These are phyloP conservation scores for Ochotona princeps DNA, from an alignment of 2,113 vertebrate species.

Conservation along the genomic window DNA sequence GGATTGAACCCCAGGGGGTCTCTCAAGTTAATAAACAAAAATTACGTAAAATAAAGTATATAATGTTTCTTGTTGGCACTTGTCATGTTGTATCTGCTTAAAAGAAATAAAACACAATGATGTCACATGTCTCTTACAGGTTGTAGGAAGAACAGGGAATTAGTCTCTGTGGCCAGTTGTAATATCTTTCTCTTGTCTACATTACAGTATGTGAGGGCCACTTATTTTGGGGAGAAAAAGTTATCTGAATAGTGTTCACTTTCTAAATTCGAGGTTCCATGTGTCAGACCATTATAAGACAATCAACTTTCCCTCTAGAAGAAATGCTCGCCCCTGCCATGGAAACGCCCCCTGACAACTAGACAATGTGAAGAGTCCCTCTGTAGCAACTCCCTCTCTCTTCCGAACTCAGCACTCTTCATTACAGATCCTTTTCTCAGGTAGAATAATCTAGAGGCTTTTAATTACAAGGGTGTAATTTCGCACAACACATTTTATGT, in stretches of 20 bases:
- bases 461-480: constrained; percentile 39
- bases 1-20: no score
- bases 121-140: not conserved
- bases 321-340: not conserved
- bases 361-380: not conserved
- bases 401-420: not conserved
- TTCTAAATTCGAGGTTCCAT: not conserved
- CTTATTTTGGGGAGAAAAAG: not conserved
- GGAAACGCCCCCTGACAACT: constrained; percentile 15
- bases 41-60: not conserved
- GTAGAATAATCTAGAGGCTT: not conserved
- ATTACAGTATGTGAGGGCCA: not conserved
- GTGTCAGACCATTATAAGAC: not conserved
- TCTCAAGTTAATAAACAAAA: no score
- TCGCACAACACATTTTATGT: constrained; percentile 30
- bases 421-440: not conserved
- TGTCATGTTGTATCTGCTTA: not conserved
- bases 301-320: constrained; percentile 20
- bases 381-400: not conserved
- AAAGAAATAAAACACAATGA: not conserved
- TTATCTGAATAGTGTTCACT: not conserved
- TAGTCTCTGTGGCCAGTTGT: not conserved
- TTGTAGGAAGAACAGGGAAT: not conserved
- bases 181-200: not conserved
- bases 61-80: not conserved